Percentiles rank a stretch among this genome's conserved stretches.
phyloP scores from a whole-genome alignment of 2,113 vertebrate genomes.

The Dromiciops gliroides region DNA sequence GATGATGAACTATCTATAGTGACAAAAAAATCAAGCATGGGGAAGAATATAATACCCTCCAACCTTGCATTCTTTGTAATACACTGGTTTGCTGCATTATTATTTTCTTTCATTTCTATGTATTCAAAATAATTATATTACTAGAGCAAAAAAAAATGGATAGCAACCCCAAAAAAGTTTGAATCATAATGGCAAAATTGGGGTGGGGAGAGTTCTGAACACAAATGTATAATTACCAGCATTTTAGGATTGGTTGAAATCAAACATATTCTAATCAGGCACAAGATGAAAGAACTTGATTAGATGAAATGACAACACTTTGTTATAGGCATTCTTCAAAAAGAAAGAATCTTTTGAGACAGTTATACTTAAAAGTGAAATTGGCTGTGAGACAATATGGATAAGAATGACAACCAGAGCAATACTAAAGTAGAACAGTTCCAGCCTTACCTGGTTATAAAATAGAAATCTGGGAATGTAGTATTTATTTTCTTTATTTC shows the following conservation, averaged over 20 bases:
- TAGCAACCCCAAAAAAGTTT: background rate
- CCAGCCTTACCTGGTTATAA: conserved; percentile 3
- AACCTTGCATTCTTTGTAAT: conserved; percentile 48
- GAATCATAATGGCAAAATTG: background rate
- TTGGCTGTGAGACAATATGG: conserved; percentile 38
- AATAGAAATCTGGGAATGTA: background rate
- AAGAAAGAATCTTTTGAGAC: background rate
- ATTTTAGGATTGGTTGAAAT: background rate
- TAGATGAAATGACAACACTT: rapidly evolving
- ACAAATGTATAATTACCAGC: background rate
- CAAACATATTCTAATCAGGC: background rate
- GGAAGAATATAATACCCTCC: conserved; percentile 37
- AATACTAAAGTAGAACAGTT: conserved; percentile 25
- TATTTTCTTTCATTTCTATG: background rate
- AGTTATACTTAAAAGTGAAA: conserved; percentile 28
- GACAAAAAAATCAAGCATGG: conserved; percentile 3
- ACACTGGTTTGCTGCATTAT: conserved; percentile 37
- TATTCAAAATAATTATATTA: background rate
- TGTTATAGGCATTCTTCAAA: background rate
- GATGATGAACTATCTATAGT: conserved; percentile 56
- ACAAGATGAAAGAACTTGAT: background rate
- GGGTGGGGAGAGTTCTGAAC: background rate
- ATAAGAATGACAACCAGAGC: conserved; percentile 25
- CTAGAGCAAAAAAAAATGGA: background rate
- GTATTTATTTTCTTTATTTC: background rate